Evolutionary conservation across 1,140 invertebrate species (phyloP), one percentile per base, ranked within the genome.

Genomic region (Zelostemma sp.): DNA sequence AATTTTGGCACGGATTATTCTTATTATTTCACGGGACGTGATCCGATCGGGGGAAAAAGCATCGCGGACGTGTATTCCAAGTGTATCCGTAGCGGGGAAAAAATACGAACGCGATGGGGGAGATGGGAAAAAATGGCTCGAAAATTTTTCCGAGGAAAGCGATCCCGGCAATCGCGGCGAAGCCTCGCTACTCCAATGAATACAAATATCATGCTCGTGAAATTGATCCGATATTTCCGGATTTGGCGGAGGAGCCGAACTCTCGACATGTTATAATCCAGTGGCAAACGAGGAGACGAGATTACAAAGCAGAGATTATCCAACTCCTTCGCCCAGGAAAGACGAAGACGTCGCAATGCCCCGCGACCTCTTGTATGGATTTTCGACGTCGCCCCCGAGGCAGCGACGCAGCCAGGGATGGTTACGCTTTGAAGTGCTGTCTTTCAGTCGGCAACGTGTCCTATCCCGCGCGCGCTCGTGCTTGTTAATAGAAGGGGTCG

Each of bases 401-500:
- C 68, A 69, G 53, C 41, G 68, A 18, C 70, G 63, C 68, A 70
- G 72, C 63, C 43, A 38, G 63, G 69, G 67, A 66, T 69, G 66
- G 73, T 65, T 75, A 55, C 51, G 77, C 82, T 81, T 84, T 83
- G 82, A 83, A 80, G 76, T 78, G 74, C 79, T 77, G 81, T 80
- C 81, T 82, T 83, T 84, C 79, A 79, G 65, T 41, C 68, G 68
- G 72, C 63, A 78, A 81, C 80, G 80, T 82, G 80, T 81, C 75
- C 78, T 81, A 83, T 81, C 79, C 79, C 68, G 75, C 75, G 77
- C 71, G 74, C 73, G 74, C 75, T 75, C 73, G 65, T 74, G 74
- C 79, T 81, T 80, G 80, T 82, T 82, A 82, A 81, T 81, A 80
- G 78, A 75, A 81, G 77, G 79, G 76, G 72, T 79, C 78, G 77